A percentile compares a stretch with the other conserved stretches of the same genome.
phyloP scores from a whole-genome alignment of 2,797 vertebrate species.

The Todus mexicanus region DNA sequence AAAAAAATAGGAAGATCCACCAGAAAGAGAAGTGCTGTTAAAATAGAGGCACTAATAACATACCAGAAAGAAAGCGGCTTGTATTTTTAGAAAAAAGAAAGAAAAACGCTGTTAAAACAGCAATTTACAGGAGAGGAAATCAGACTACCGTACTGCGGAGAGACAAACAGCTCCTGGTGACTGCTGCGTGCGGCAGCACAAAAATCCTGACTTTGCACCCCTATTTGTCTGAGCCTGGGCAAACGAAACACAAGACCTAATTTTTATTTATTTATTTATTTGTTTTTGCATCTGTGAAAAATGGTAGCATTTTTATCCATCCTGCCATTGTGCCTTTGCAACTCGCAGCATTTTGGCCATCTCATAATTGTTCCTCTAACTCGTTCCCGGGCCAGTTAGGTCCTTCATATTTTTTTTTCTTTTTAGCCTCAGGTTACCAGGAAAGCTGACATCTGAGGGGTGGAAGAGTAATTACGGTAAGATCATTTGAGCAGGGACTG shows the following conservation, averaged over 20 bases:
- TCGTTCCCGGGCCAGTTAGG: not conserved
- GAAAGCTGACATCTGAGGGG: not conserved
- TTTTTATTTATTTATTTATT: not conserved
- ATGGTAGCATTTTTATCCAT: not conserved
- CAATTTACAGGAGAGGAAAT: conserved; percentile 38
- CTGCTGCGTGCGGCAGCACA: not conserved
- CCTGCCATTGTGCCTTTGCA: not conserved
- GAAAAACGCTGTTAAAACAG: conserved; percentile 21
- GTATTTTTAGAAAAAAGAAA: conserved; percentile 54
- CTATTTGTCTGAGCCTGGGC: not conserved
- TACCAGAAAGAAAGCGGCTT: conserved; percentile 8
- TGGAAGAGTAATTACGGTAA: not conserved
- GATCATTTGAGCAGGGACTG: not conserved
- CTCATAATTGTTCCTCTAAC: not conserved
- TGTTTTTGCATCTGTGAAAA: not conserved
- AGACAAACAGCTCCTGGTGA: not conserved
- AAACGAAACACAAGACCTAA: not conserved
- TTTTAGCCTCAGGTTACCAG: not conserved
- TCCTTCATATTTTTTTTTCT: not conserved
- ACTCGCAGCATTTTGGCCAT: not conserved
- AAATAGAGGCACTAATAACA: conserved; percentile 47
- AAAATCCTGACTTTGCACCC: not conserved
- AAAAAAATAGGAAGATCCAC: conserved; percentile 39
- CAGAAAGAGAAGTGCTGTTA: conserved; percentile 37
- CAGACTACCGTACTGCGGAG: not conserved